Evolutionary conservation across 2,797 vertebrate species (phyloP).

Genomic region (Phoeniculus purpureus): DNA sequence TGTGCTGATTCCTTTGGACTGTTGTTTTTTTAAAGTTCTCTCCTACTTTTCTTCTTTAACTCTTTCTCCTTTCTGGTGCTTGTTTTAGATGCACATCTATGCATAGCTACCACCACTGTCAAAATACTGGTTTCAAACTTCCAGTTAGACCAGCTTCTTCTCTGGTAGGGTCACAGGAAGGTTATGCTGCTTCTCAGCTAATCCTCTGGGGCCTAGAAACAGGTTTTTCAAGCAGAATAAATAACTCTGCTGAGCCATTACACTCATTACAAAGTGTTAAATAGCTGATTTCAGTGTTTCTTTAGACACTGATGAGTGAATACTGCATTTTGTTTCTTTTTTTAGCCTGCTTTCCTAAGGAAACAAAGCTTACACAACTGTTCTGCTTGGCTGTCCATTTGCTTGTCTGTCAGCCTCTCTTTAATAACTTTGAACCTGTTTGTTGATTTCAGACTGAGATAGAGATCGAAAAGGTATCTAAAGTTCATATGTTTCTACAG

Average conservation of each 20-base stretch:
- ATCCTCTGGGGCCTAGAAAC: slow-evolving; percentile 70
- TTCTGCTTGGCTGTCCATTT: slow-evolving; percentile 43
- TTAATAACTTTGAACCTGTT: slow-evolving; percentile 55
- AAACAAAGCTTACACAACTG: slow-evolving; percentile 69
- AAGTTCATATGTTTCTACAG: not conserved
- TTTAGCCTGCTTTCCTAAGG: slow-evolving; percentile 64
- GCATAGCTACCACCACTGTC: not conserved
- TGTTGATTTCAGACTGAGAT: not conserved
- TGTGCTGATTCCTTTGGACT: not conserved
- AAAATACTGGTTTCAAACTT: slow-evolving; percentile 46
- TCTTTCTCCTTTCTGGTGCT: not conserved
- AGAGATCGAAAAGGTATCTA: not conserved
- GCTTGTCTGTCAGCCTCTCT: slow-evolving; percentile 49
- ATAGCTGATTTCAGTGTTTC: slow-evolving; percentile 71
- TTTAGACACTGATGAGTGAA: slow-evolving; percentile 62
- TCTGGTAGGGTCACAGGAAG: slow-evolving; percentile 25
- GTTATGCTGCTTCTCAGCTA: slow-evolving; percentile 59
- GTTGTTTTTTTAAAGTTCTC: not conserved
- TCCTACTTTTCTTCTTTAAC: not conserved
- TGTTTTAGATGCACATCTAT: not conserved
- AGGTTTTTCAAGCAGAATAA: slow-evolving; percentile 73
- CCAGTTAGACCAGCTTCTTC: slow-evolving; percentile 64
- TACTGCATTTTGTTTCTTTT: slow-evolving; percentile 66
- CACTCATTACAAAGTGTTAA: slow-evolving; percentile 58
- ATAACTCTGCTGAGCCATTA: slow-evolving; percentile 66